Base-by-base conservation (phyloP, 2,888 invertebrate species). In the Lasioglossum lativentre region DNA sequence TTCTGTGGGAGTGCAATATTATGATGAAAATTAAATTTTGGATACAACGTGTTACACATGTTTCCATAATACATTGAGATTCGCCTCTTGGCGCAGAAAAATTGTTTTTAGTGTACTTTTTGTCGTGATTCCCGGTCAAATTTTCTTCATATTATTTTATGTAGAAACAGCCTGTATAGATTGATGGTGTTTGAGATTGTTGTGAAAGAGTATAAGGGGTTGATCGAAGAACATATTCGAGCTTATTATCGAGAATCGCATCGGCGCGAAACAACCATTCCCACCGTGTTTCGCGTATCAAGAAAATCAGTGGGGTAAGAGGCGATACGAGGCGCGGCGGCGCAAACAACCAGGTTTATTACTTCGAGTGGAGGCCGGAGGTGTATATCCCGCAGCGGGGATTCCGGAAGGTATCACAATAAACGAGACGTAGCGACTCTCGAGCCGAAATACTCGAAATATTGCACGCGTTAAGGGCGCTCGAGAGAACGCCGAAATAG, bases 401-500 rank as follows among this genome's bases (percentile, higher is more conserved):
- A 59, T 74, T 59, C 70, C 59, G 59, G 70, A 52, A 77, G 83
- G 42, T 77, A 70, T 77, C 73, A 68, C 68, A 73, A 83, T 83
- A 83, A 68, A 63, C 74, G 77, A 75, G 82, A 34, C 63, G 63
- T 34, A 68, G 23, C 66, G 73, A 52, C 42, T 74, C 68, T 63
- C 47, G 34, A 52, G 47, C n/a, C 42, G 75, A 81, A 83, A 80
- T 70, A 74, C 72, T 80, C 47, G 82, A 83, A 84, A 77, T 75
- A 87, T 83, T 80, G 66, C 75, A 75, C 75, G 77, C 66, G 74
- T 76, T 85, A 79, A 75, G 72, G 81, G 75, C 77, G 82, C 83
- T 78, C 76, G 42, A 71, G 30, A 66, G 73, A 75, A 80, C 81
- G 83, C 71, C 75, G 81, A 72, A 80, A 86, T 82, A 82, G 77